These are phyloP conservation scores for Deilephila elpenor DNA, from an alignment of 2,888 invertebrate species.

Conservation along the genomic window DNA sequence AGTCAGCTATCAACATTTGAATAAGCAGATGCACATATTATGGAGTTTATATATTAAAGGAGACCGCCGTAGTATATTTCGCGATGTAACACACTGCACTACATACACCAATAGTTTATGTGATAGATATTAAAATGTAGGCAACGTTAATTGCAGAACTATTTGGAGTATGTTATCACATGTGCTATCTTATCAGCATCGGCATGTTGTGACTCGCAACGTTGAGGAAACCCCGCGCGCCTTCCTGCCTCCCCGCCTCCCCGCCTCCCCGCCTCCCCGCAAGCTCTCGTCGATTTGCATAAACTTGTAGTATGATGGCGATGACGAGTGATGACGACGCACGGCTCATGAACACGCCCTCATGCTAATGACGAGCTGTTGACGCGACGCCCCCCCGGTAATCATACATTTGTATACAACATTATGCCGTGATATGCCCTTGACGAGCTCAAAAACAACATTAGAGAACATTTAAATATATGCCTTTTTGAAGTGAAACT, in stretches of 20 bases:
- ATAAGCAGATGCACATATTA: too few species aligned
- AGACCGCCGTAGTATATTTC: too few species aligned
- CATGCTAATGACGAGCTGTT: conserved; percentile 6
- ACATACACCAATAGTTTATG: neutral
- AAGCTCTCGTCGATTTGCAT: neutral
- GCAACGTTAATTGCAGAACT: neutral
- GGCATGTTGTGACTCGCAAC: neutral
- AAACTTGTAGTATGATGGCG: neutral
- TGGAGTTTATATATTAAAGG: too few species aligned
- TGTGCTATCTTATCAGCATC: neutral
- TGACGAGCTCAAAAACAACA: too few species aligned
- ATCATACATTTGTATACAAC: too few species aligned
- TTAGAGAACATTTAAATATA: too few species aligned
- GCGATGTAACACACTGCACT: neutral
- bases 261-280: neutral
- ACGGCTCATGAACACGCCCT: neutral
- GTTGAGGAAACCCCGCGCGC: too few species aligned
- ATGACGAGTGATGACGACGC: neutral
- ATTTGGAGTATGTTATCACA: neutral
- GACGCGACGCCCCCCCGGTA: neutral
- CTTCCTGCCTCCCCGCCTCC: neutral
- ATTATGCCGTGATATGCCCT: too few species aligned
- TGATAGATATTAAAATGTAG: neutral
- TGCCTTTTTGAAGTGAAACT: too few species aligned
- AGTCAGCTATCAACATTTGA: too few species aligned